Conservation (phyloP, 2,888 invertebrate genomes). For the Caenorhabditis japonica region DNA sequence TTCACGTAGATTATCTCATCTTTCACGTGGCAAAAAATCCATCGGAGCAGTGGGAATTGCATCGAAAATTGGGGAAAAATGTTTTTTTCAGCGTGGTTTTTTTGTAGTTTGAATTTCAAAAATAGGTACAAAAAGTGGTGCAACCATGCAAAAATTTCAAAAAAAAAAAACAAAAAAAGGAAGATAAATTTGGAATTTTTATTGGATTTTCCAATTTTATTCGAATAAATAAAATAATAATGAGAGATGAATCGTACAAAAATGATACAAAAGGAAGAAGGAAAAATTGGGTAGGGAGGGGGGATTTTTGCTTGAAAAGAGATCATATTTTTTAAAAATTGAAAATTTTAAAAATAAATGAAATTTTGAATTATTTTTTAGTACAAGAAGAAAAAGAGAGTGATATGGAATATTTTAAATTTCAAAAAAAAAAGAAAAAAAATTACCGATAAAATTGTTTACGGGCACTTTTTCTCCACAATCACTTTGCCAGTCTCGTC, state of each 20-base stretch:
- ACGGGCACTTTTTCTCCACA: constrained; percentile 90
- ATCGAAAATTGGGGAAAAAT: no score
- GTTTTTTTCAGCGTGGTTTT: no score
- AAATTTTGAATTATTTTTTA: constrained; percentile 4
- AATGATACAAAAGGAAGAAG: constrained; percentile 12
- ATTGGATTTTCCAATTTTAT: constrained; percentile 6
- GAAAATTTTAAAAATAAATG: constrained; percentile 1
- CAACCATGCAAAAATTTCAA: no score
- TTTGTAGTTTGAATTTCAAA: no score
- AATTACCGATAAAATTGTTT: constrained; percentile 11
- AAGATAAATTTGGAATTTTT: constrained; percentile 1
- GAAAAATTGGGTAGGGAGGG: background rate
- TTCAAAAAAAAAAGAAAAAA: constrained; percentile 7
- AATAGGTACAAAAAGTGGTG: no score
- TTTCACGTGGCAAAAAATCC: constrained; percentile 31
- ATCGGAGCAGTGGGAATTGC: constrained; percentile 15
- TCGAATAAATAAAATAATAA: constrained; percentile 1
- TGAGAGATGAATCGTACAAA: constrained; percentile 33
- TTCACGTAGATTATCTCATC: constrained; percentile 47
- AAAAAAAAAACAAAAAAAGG: no score
- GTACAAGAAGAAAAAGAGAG: no score
- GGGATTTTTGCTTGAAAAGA: constrained; percentile 7
- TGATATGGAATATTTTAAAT: no score
- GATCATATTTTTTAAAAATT: background rate
- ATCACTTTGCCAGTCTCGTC: constrained; percentile 97